Evolutionary conservation across 2,797 vertebrate genomes (phyloP).

Genomic region (Arnoldichthys spilopterus): DNA sequence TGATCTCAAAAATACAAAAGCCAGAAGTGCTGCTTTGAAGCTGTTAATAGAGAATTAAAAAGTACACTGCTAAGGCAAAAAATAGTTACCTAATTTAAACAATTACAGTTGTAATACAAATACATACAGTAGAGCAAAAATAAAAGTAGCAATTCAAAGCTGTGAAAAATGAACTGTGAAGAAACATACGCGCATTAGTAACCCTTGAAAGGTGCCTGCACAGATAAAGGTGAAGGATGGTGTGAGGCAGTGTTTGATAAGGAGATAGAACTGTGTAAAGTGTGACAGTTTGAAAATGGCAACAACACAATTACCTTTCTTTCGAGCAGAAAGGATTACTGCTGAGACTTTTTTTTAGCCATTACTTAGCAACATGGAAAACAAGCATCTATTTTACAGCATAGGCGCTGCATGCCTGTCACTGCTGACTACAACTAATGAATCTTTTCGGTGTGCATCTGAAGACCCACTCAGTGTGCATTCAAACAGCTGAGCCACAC

Average conservation of each 20-base stretch:
- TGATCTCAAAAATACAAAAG: no score
- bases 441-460: conserved; percentile 22
- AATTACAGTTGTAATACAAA: no score
- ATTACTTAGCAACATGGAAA: conserved; percentile 13
- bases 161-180: neutral
- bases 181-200: neutral
- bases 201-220: neutral
- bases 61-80: no score
- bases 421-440: conserved; percentile 29
- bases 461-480: neutral
- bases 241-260: neutral
- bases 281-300: conserved; percentile 28
- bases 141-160: no score
- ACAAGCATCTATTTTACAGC: conserved; percentile 33
- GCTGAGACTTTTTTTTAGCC: conserved; percentile 29
- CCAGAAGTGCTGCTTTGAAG: no score
- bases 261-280: conserved; percentile 16
- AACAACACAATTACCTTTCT: conserved; percentile 11
- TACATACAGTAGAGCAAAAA: no score
- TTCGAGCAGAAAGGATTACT: conserved; percentile 14
- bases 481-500: conserved; percentile 17
- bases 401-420: conserved; percentile 22
- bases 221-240: neutral
- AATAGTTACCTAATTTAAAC: no score
- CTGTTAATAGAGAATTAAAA: no score